Percentiles rank a stretch among this genome's conserved stretches.
Evolutionary conservation across 2,113 vertebrate species (phyloP).

Genomic region (Psophia crepitans): DNA sequence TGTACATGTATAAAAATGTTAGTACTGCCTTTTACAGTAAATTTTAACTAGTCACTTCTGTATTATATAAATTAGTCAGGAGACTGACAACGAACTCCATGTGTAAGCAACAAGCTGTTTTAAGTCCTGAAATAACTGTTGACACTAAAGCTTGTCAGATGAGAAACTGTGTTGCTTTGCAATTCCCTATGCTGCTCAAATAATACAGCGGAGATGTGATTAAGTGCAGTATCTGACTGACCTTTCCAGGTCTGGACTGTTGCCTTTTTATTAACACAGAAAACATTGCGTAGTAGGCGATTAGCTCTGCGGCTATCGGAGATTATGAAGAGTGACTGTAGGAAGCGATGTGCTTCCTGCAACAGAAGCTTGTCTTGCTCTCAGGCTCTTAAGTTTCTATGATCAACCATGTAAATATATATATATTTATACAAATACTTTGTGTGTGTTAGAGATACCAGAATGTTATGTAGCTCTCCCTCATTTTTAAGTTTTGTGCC

Average conservation of each 20-base stretch:
- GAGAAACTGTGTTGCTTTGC: not conserved
- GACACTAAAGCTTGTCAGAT: not conserved
- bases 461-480: not conserved
- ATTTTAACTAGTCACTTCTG: not conserved
- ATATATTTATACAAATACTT: not conserved
- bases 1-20: not conserved
- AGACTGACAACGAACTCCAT: not conserved
- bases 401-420: not conserved
- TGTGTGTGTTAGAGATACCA: not conserved
- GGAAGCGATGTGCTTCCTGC: not conserved
- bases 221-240: not conserved
- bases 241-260: not conserved
- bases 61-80: not conserved
- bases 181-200: not conserved
- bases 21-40: not conserved
- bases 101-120: not conserved
- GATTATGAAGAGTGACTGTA: not conserved
- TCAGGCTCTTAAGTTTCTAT: not conserved
- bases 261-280: conserved; percentile 1
- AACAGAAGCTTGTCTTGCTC: not conserved
- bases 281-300: not conserved
- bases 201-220: not conserved
- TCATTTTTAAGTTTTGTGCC: not conserved
- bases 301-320: not conserved
- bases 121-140: not conserved